Percentiles rank a stretch among this genome's conserved stretches.
phyloP scores from a whole-genome alignment of 1,140 invertebrate species.

The Drosophila elegans region DNA sequence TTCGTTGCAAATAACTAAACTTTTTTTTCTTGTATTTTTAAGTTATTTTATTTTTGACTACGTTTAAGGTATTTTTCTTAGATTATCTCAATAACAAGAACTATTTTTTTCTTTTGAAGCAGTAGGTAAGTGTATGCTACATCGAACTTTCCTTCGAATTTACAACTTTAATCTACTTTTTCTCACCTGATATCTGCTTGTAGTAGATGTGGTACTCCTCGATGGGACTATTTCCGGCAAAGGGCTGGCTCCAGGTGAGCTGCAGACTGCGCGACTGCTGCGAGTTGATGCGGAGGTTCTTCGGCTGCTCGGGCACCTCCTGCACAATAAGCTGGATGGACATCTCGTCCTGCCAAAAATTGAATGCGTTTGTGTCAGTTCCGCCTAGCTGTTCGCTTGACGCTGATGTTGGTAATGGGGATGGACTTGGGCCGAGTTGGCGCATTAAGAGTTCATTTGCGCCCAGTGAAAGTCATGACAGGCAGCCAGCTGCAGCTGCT shows the following conservation, averaged over 20 bases:
- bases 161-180: neutral
- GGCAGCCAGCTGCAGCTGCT: constrained; percentile 37
- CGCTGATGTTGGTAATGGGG: constrained; percentile 4
- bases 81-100: no score
- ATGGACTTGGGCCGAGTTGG: constrained; percentile 24
- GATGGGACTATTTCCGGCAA: constrained; percentile 95
- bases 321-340: constrained; percentile 95
- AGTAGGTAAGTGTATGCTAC: no score
- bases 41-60: no score
- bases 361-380: constrained; percentile 17
- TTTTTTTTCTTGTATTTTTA: no score
- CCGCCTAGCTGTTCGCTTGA: neutral
- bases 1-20: no score
- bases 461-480: constrained; percentile 27
- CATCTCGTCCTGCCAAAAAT: constrained; percentile 89
- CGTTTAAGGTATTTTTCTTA: no score
- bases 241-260: constrained; percentile 93
- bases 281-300: constrained; percentile 93
- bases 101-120: no score
- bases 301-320: constrained; percentile 95
- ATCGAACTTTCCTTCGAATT: neutral
- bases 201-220: constrained; percentile 94
- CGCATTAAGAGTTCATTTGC: constrained; percentile 56
- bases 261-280: constrained; percentile 91
- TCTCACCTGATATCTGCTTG: constrained; percentile 92